Evolutionary conservation across 2,113 vertebrate genomes (phyloP), one percentile per base, ranked within the genome.

Genomic region (Nettapus auritus): DNA sequence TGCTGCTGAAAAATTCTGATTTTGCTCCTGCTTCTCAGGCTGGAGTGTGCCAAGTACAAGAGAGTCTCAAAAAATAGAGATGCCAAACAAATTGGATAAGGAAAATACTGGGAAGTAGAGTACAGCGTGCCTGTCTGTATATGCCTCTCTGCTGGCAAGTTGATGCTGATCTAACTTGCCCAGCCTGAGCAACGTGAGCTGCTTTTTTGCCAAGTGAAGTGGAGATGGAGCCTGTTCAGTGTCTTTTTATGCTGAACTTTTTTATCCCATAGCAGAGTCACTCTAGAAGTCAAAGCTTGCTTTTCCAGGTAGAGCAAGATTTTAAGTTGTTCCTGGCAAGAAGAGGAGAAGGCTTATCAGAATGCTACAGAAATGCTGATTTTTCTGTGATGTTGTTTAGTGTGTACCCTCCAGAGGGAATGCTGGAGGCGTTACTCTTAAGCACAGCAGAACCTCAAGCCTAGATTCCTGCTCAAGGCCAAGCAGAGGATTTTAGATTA

Each of bases 311-410:
- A 33, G 29, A 46, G 13, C 29, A 33, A 46, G 64, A 31, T 46
- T 66, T 70, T 31, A 33, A 2, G 16, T 29, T 44, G 36, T 62
- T 70, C 18, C 56, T 67, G 55, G 44, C n/a, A 23, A 62, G 67
- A 40, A 23, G 25, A 66, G 64, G 60, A 69, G 78, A 33, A 3
- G n/a, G 20, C 69, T 93, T 93, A 59, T 60, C 29, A 60, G 42
- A 38, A 68, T 3, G 23, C 77, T 53, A 15, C 26, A 4, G 3
- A 70, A 42, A 33, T 44, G 40, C 56, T 55, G 1, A 0, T 0
- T 75, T 48, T 89, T 63, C 31, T 78, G 40, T 68, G 48, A 8
- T 77, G 36, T 15, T 78, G 28, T 63, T 82, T 15, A 15, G 55
- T 33, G 10, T 34, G 21, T 55, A 1, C 21, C 40, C 9, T 89